Base-by-base conservation (phyloP, 2,888 invertebrate genomes). In the Euplexia lucipara region DNA sequence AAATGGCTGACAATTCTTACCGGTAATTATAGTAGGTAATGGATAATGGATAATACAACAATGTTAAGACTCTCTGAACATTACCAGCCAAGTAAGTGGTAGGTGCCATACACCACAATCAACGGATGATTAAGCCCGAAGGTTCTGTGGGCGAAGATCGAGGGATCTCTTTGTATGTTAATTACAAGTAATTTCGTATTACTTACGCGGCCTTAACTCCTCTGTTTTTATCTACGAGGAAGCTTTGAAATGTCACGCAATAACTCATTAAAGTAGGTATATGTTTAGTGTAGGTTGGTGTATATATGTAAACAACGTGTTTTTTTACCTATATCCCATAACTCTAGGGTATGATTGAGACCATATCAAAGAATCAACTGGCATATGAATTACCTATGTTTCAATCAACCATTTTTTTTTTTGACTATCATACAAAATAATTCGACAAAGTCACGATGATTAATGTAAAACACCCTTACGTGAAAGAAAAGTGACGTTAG, bases 81-180 rank as follows among this genome's bases (percentile, higher is more conserved):
- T 12, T 61, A 39, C 44, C n/a, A 14, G 9, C 37, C 34, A 32
- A 9, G 35, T 48, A 56, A 41, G n/a, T 34, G 7, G 37, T 22
- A 47, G 22, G 30, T 30, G 18, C 5, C 20, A 26, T 9, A 32
- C 10, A 30, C 70, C 30, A 56, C 32, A 64, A 75, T 76, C 70
- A 73, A 59, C 48, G 64, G 61, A 79, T 79, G 79, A 83, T 81
- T 80, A 79, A 79, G 64, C 73, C 54, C 52, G 60, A 66, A 70
- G 72, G 68, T 73, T 74, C 66, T 0, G 85, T 78, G 51, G 87
- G 80, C 75, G 84, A 66, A 20, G n/a, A 72, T 48, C 73, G 32
- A 49, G 75, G 73, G 66, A 69, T 57, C 74, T 78, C 85, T 86
- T 90, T 90, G 91, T 90, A 90, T 90, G 89, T 76, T 85, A 90